These are phyloP conservation scores for Thaumetopoea pityocampa DNA, from an alignment of 1,140 invertebrate genomes.

Conservation along the genomic window DNA sequence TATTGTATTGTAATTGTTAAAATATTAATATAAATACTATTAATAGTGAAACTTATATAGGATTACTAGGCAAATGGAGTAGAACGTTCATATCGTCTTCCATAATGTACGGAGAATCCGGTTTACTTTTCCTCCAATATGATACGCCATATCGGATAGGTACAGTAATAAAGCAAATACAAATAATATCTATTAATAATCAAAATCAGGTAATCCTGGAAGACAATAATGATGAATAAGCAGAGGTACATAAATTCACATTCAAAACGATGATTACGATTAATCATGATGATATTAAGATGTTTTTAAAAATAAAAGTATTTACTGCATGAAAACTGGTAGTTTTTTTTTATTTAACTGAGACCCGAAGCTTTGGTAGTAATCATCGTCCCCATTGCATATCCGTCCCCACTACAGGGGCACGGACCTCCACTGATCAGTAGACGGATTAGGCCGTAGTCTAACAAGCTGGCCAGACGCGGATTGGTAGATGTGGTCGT, in stretches of 20 bases:
- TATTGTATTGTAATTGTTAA: conserved; percentile 9
- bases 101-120: conserved; percentile 59
- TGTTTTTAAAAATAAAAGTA: conserved; percentile 72
- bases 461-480: no score
- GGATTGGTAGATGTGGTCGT: no score
- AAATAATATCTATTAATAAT: conserved; percentile 36
- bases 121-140: conserved; percentile 44
- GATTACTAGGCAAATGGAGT: conserved; percentile 25
- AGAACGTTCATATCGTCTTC: conserved; percentile 68
- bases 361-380: no score
- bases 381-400: no score
- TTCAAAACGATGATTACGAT: conserved; percentile 57
- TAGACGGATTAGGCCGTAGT: no score
- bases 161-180: conserved; percentile 19
- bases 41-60: no score
- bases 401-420: no score
- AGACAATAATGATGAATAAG: conserved; percentile 71
- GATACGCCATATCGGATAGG: conserved; percentile 33
- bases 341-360: no score
- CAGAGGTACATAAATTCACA: conserved; percentile 65
- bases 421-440: no score
- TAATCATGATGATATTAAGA: conserved; percentile 61
- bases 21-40: conserved; percentile 8
- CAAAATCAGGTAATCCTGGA: conserved; percentile 63
- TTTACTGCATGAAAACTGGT: conserved; percentile 54